Base-by-base conservation (phyloP, 2,888 invertebrate genomes). In the Scelioninae gen. 2 region DNA sequence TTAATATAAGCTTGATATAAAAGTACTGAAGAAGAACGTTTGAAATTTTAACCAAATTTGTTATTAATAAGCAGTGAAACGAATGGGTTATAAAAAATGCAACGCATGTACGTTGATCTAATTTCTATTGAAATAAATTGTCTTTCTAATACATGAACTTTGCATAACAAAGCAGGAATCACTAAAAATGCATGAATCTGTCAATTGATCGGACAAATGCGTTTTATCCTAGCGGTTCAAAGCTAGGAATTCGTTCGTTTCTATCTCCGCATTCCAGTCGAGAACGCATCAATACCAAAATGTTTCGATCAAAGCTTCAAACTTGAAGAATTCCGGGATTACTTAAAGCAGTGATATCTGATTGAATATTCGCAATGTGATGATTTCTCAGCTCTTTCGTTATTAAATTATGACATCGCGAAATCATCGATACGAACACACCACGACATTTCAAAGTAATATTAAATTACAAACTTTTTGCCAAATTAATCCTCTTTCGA, bases 241-340 rank as follows among this genome's bases (percentile, higher is more conserved):
- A 69, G 61, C 53, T 15, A 79, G 61, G 69, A 69, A 73, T 74
- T 65, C 25, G 70, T 67, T 69, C 68, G 41, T 55, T 35, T 39
- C 61, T 46, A 68, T 68, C 68, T 53, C 37, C 16, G 60, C 41
- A 68, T 52, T 68, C 68, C 53, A 53, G 60, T 37, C 60, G 53
- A 52, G 52, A 57, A 61, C 55, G 55, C 70, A 57, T 63, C 70
- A 70, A 63, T 70, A 61, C 70, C 57, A 41, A 69, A 69, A 69
- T 60, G 55, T 63, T 53, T 63, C 61, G 70, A 63, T 57, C 70
- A 63, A 70, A 70, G 70, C 48, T 70, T 46, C 33, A 55, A 61
- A 55, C 63, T 55, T 48, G 35, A 55, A 70, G 69, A 70, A 63
- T 70, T 61, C 31, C n/a, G 5, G 53, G 37, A 69, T 61, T 69